Evolutionary conservation across 2,888 invertebrate species (phyloP).

Genomic region (Danaus chrysippus): DNA sequence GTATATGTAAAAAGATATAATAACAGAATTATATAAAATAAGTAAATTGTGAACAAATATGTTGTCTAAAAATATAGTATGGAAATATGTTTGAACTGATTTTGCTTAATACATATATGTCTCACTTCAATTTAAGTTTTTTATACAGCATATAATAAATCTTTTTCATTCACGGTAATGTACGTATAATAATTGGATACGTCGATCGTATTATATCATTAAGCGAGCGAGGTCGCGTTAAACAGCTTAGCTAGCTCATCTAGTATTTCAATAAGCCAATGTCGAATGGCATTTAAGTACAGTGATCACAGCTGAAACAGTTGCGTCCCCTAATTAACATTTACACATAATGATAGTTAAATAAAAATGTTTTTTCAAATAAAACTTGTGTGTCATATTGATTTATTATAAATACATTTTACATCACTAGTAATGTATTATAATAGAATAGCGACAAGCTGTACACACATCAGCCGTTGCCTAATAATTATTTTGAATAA

Average conservation of each 20-base stretch:
- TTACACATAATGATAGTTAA: background rate
- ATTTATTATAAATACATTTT: background rate
- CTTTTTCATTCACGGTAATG: no score
- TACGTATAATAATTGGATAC: background rate
- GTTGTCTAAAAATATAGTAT: background rate
- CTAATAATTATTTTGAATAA: no score
- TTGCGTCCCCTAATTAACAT: slow-evolving; percentile 4
- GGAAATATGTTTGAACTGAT: background rate
- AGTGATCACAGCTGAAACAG: slow-evolving; percentile 2
- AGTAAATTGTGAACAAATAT: background rate
- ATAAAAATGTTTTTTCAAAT: no score
- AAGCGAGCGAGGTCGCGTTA: background rate
- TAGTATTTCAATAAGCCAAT: slow-evolving; percentile 1
- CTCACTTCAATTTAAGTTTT: no score
- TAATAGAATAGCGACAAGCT: no score
- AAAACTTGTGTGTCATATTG: background rate
- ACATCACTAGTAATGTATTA: no score
- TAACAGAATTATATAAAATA: no score
- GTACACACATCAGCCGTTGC: no score
- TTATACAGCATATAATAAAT: no score
- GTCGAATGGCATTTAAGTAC: background rate
- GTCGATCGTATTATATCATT: background rate
- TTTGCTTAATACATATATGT: no score
- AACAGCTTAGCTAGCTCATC: background rate
- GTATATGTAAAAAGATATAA: slow-evolving; percentile 25